Conservation (phyloP, 23 tunicate genomes). For the Styela clava region DNA sequence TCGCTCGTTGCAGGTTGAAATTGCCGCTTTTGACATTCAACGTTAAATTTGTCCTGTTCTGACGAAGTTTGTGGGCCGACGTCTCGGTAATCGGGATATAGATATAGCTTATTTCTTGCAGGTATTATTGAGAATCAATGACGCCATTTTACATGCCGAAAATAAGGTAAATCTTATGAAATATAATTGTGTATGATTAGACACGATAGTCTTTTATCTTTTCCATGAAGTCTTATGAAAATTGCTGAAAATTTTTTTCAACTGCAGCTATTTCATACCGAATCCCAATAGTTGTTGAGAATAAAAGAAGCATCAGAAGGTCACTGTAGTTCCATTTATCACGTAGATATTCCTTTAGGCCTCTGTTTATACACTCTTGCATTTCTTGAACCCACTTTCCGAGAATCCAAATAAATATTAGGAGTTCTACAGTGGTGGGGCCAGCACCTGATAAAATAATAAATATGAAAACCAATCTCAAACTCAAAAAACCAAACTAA, state of each 20-base stretch:
- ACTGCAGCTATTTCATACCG: slow-evolving; percentile 45
- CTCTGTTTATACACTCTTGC: slow-evolving; percentile 25
- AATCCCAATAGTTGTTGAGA: slow-evolving; percentile 22
- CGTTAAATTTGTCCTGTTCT: no score
- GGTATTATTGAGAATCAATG: background rate
- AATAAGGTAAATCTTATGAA: background rate
- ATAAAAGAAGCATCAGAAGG: slow-evolving; percentile 15
- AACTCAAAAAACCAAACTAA: no score
- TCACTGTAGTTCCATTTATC: slow-evolving; percentile 65
- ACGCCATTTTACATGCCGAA: background rate
- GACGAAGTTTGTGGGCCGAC: no score
- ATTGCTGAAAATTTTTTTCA: no score
- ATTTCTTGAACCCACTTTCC: slow-evolving; percentile 69
- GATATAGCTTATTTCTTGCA: no score
- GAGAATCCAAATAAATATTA: slow-evolving; percentile 42
- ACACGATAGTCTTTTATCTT: no score
- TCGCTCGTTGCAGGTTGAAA: no score
- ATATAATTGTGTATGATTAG: no score
- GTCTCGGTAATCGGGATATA: no score
- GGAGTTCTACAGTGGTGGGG: slow-evolving; percentile 32
- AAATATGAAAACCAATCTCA: no score
- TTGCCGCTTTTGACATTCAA: no score
- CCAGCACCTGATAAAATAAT: background rate
- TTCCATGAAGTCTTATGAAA: no score
- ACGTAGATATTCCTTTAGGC: slow-evolving; percentile 24